Base-by-base conservation (phyloP, 23 tunicate species). In the Styela plicata region DNA sequence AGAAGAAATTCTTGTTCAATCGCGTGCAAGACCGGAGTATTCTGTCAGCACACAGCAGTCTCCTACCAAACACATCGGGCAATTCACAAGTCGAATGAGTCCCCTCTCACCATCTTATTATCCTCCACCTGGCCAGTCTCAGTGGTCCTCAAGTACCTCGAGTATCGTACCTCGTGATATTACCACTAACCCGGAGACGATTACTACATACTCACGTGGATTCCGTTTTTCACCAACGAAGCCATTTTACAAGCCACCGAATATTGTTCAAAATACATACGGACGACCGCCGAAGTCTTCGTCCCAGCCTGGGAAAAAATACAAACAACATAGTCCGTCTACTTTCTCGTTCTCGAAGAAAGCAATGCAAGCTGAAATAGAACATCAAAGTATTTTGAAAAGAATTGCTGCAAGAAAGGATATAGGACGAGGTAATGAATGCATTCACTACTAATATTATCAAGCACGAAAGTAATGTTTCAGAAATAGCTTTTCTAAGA, bases 21-120 rank as follows among this genome's bases (percentile, higher is more conserved):
- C 57, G 13, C 77, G 24, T 71, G 5, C 77, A 33, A 71, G 35
- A 36, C 77, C 77, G 5, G 77, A 71, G 3, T 71, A 71, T 32
- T 28, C 34, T 21, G 77, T 71, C 24, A 33, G 63, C 81, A 76
- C 64, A 18, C 63, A 76, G 30, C 81, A 76, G 33, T 76, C 81
- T 25, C 81, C 81, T 44, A 44, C 67, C 18, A 76, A 76, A 53
- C 81, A 53, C 64, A 23, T 76, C 17, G 77, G 34, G 34, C 32
- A 28, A 34, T 34, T 28, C 16, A 21, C 77, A 22, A 32, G 35
- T 17, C 35, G 37, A 3, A 25, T 28, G 71, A 21, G 24, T 33
- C 36, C 34, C 5, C 29, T 71, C 7, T 71, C 77, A 34, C 37
- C 77, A 22, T 28, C 36, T 5, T 71, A 71, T 30, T 71, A 33